Base-by-base conservation (phyloP, 2,888 invertebrate genomes). In the Amphipyra berbera region DNA sequence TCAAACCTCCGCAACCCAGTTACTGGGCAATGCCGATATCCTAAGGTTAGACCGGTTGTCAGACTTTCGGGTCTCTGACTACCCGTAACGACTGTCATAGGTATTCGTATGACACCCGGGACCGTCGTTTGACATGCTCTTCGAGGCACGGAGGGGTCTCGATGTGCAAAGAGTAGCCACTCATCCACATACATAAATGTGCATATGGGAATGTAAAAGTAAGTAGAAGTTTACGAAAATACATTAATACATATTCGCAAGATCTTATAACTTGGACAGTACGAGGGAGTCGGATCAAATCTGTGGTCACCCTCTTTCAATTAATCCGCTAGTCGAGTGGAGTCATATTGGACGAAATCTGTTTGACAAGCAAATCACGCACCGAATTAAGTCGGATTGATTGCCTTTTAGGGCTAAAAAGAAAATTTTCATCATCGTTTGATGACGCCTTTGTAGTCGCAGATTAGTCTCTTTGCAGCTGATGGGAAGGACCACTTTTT, bases 291-390 rank as follows among this genome's bases (percentile, higher is more conserved):
- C 61, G 71, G 73, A 82, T 82, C 82, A 83, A 85, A 82, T 86
- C 84, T 81, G 78, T 78, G 86, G 88, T 85, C 82, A 86, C 83
- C 83, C 85, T 86, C 83, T 84, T 84, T 86, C 86, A 88, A 89
- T 89, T 89, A 90, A 88, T 87, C 79, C 77, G 62, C 76, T 79
- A 86, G 83, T 79, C 79, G 76, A 84, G 80, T 77, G 78, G 81
- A 84, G 79, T 78, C 76, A 82, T 85, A 81, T 82, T 82, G 80
- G 68, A 67, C 70, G 74, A 82, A 86, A 86, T 87, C 81, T 81
- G 80, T 83, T 85, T 81, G 81, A 73, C 80, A 82, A 83, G 76
- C 81, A 82, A 84, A 83, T 85, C 83, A 79, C 78, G 78, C 72
- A 69, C 73, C 62, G 70, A 81, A 84, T 86, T 81, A 77, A 82